phyloP scores from a whole-genome alignment of 2,888 invertebrate species.

The Drosophila mercatorum region DNA sequence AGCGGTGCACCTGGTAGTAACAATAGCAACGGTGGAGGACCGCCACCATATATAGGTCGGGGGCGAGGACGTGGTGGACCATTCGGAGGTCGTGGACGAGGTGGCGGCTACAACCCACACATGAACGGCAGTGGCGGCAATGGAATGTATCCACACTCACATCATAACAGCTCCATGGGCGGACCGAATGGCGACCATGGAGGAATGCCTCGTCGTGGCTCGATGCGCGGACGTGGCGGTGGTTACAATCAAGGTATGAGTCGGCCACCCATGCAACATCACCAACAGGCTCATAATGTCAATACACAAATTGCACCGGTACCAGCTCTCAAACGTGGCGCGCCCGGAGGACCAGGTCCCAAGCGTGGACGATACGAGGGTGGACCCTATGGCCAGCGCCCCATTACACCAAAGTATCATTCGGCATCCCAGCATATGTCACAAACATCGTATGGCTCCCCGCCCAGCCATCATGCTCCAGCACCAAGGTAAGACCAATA shows the following conservation, averaged over 20 bases:
- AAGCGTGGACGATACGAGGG: constrained; percentile 84
- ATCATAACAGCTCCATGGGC: constrained; percentile 64
- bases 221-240: constrained; percentile 83
- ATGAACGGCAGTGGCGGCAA: constrained; percentile 74
- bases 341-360: constrained; percentile 84
- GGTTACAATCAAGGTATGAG: constrained; percentile 82
- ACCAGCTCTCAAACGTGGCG: constrained; percentile 84
- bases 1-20: constrained; percentile 46
- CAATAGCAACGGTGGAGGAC: constrained; percentile 52
- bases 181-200: constrained; percentile 75
- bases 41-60: constrained; percentile 68
- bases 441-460: constrained; percentile 76
- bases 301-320: constrained; percentile 84
- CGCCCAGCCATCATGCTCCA: constrained; percentile 74
- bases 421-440: constrained; percentile 78
- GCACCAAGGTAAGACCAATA: constrained; percentile 72
- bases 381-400: constrained; percentile 82
- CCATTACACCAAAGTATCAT: constrained; percentile 84
- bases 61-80: constrained; percentile 83
- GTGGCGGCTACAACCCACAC: constrained; percentile 82
- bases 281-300: constrained; percentile 80
- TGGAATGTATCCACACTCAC: constrained; percentile 73
- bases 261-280: constrained; percentile 81
- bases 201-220: constrained; percentile 81
- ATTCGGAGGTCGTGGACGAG: constrained; percentile 75